These are phyloP conservation scores for Rhinolophus sinicus DNA, from an alignment of 2,113 vertebrate genomes.

Conservation along the genomic window DNA sequence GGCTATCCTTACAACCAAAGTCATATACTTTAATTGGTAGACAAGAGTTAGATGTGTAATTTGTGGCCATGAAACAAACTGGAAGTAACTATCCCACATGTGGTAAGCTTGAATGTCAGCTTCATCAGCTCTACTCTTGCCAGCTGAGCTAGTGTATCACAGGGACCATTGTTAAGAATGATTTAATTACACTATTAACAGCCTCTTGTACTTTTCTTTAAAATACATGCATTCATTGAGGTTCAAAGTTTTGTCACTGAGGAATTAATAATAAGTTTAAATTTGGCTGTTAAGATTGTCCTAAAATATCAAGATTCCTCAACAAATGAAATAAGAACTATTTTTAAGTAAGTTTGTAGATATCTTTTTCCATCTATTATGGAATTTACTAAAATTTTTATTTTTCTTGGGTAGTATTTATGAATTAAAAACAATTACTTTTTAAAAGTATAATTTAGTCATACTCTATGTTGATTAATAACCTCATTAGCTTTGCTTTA, in stretches of 20 bases:
- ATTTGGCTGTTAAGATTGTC: background rate
- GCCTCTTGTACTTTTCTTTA: background rate
- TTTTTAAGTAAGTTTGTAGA: background rate
- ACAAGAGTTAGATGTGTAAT: slow-evolving; percentile 56
- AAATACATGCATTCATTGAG: background rate
- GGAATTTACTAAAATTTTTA: background rate
- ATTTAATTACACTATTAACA: background rate
- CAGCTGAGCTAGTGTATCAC: background rate
- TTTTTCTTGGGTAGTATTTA: background rate
- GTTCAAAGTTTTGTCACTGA: background rate
- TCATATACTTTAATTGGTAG: slow-evolving; percentile 53
- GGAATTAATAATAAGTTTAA: background rate
- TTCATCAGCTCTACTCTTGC: background rate
- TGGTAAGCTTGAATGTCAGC: background rate
- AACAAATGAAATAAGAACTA: background rate
- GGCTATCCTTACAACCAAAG: slow-evolving; percentile 27
- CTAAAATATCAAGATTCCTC: background rate
- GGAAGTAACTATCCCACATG: slow-evolving; percentile 17
- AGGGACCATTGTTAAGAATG: background rate
- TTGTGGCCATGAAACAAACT: slow-evolving; percentile 63
- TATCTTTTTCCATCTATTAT: background rate
- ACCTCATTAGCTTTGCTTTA: background rate
- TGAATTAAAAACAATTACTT: slow-evolving; percentile 13
- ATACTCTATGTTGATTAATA: background rate
- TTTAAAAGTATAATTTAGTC: background rate